Conservation (phyloP, 2,888 invertebrate genomes). For the Micoletzkya japonica region DNA sequence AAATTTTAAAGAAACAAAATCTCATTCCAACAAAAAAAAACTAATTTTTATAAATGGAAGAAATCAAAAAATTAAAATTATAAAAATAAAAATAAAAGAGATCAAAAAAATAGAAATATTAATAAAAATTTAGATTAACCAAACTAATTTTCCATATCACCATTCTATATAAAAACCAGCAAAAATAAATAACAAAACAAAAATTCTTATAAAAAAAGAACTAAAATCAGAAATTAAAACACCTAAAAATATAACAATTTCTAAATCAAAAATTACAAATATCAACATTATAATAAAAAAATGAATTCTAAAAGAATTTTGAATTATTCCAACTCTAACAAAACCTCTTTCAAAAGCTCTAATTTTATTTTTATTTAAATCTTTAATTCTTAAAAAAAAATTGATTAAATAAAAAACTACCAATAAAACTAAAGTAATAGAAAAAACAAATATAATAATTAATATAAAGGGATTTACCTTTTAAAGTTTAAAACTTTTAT, state of each 20-base stretch:
- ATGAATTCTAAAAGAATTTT: conserved; percentile 50
- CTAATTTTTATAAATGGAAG: conserved; percentile 69
- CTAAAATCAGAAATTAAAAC: conserved; percentile 42
- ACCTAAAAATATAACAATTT: conserved; percentile 48
- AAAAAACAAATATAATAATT: conserved; percentile 37
- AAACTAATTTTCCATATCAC: conserved; percentile 49
- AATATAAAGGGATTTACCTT: conserved; percentile 40
- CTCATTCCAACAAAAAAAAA: conserved; percentile 65
- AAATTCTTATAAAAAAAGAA: conserved; percentile 41
- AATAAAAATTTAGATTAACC: conserved; percentile 43
- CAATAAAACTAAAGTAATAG: conserved; percentile 43
- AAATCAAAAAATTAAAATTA: conserved; percentile 31
- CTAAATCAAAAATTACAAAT: conserved; percentile 49
- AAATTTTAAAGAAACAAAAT: conserved; percentile 48
- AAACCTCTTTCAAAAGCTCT: conserved; percentile 47
- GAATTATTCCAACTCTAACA: conserved; percentile 46
- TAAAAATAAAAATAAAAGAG: conserved; percentile 38
- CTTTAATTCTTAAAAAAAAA: conserved; percentile 45
- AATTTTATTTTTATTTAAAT: conserved; percentile 39
- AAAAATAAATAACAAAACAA: conserved; percentile 47
- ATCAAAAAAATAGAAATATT: conserved; percentile 51
- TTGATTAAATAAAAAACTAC: conserved; percentile 44
- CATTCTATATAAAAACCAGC: conserved; percentile 52
- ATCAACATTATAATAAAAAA: conserved; percentile 50
- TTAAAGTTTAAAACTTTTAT: conserved; percentile 47